phyloP scores from a whole-genome alignment of 2,113 vertebrate species.

The Mustela nigripes region DNA sequence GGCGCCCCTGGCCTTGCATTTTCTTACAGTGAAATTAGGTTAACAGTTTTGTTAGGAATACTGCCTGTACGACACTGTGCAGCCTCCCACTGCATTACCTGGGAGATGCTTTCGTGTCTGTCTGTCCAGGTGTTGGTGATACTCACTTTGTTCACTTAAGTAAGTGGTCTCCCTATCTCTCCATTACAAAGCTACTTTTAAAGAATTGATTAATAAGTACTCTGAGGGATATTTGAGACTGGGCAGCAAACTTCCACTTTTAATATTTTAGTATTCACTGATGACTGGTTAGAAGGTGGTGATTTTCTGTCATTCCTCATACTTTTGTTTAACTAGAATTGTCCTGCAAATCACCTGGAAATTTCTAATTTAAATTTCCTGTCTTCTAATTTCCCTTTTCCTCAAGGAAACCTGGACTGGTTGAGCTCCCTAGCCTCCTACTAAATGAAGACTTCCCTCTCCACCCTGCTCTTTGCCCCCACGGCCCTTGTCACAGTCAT shows the following conservation, averaged over 20 bases:
- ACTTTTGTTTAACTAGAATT: background rate
- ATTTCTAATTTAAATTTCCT: background rate
- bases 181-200: background rate
- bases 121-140: background rate
- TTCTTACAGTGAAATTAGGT: background rate
- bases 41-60: background rate
- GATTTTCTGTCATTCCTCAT: background rate
- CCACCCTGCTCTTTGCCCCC: background rate
- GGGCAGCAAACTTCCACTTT: too few relatives aligned
- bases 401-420: background rate
- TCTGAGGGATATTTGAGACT: background rate
- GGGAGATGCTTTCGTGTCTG: background rate
- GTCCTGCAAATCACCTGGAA: background rate
- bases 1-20: background rate
- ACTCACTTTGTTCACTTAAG: background rate
- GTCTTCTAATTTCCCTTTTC: background rate
- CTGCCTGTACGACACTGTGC: background rate
- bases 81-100: background rate
- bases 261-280: background rate
- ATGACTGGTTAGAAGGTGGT: background rate
- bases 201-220: background rate
- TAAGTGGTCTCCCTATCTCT: background rate
- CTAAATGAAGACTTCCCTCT: background rate
- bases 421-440: background rate
- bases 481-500: background rate